phyloP scores from a whole-genome alignment of 2,113 vertebrate species.

The Heterotilapia buettikoferi region DNA sequence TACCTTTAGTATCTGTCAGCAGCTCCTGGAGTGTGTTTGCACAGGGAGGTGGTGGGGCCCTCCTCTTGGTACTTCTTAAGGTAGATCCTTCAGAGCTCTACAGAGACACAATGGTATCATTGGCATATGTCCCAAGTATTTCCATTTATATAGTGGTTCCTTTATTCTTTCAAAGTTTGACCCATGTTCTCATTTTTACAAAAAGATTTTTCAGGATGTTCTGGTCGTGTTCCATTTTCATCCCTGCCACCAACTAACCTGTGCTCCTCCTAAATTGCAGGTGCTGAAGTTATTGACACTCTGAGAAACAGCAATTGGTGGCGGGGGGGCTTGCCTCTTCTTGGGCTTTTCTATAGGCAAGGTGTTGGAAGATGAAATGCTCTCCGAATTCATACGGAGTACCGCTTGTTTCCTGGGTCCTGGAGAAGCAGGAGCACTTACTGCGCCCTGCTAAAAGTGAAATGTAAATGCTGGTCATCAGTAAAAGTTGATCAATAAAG shows the following conservation, averaged over 20 bases:
- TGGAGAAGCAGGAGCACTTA: constrained; percentile 77
- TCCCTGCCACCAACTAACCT: constrained; percentile 22
- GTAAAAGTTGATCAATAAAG: background rate
- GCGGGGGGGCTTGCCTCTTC: constrained; percentile 84
- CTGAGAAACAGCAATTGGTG: constrained; percentile 74
- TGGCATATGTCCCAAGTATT: background rate
- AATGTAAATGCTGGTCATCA: background rate
- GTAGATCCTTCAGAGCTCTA: constrained; percentile 65
- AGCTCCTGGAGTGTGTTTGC: background rate
- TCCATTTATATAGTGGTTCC: background rate
- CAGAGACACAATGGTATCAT: constrained; percentile 8
- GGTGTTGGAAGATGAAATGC: constrained; percentile 66
- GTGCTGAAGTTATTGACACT: constrained; percentile 66
- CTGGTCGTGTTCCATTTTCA: background rate
- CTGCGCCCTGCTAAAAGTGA: constrained; percentile 62
- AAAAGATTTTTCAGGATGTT: background rate
- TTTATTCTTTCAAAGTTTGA: background rate
- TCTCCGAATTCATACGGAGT: constrained; percentile 52
- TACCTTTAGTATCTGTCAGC: constrained; percentile 38
- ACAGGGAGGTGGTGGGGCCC: constrained; percentile 81
- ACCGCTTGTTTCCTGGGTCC: constrained; percentile 67
- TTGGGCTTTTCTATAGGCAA: constrained; percentile 74
- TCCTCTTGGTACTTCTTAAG: constrained; percentile 82
- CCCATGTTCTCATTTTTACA: background rate
- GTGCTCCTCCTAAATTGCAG: constrained; percentile 10